Conservation (phyloP, 2,888 invertebrate species). For the Athalia cordata region DNA sequence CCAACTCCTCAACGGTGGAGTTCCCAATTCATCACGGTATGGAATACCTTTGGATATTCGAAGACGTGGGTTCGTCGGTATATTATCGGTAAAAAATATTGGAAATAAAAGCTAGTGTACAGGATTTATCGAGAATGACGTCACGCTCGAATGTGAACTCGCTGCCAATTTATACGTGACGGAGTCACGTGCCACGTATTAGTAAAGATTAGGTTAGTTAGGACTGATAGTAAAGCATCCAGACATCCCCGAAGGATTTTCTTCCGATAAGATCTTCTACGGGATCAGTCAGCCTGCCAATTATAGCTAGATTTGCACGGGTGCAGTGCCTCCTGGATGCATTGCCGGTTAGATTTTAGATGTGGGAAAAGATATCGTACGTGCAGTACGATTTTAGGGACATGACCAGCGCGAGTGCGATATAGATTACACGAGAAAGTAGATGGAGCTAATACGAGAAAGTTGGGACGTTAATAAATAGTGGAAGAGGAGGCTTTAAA, state of each 20-base stretch:
- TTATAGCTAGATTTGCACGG: conserved; percentile 52
- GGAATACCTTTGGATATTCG: not conserved
- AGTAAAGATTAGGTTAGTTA: conserved; percentile 63
- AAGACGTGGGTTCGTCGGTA: no score
- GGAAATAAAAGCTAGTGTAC: no score
- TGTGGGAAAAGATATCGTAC: conserved; percentile 43
- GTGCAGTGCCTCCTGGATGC: conserved; percentile 27
- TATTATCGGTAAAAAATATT: no score
- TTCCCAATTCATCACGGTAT: not conserved
- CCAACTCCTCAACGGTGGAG: not conserved
- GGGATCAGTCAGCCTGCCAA: conserved; percentile 55
- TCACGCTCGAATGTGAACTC: conserved; percentile 36
- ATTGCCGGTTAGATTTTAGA: conserved; percentile 41
- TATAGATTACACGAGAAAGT: not conserved
- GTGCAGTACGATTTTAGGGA: not conserved
- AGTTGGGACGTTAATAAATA: not conserved
- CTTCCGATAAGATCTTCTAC: conserved; percentile 40
- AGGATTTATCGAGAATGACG: not conserved
- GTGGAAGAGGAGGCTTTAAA: conserved; percentile 23
- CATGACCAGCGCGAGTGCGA: not conserved
- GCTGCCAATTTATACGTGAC: conserved; percentile 55
- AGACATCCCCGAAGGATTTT: conserved; percentile 27
- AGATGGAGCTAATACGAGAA: not conserved
- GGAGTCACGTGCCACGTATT: conserved; percentile 65
- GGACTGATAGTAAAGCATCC: conserved; percentile 45